These are phyloP conservation scores for Anguilla marmorata DNA, from an alignment of 2,797 vertebrate genomes.

Conservation along the genomic window DNA sequence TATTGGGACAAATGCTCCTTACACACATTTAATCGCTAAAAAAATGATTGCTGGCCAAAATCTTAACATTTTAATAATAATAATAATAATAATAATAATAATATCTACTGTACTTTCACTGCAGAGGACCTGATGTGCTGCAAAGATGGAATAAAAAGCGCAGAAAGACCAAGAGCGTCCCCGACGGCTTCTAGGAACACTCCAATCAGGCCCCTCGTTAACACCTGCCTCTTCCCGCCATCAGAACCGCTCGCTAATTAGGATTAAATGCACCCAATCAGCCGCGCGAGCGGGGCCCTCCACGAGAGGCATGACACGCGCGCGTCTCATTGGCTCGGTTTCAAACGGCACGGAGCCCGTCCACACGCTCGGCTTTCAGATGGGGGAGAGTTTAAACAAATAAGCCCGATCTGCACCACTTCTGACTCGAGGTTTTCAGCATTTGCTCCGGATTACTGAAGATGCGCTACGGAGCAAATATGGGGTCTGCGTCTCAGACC, in stretches of 20 bases:
- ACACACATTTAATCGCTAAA: background rate
- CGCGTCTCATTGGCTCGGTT: no score
- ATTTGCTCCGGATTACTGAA: no score
- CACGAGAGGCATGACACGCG: constrained; percentile 38
- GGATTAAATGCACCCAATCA: constrained; percentile 55
- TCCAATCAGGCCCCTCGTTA: constrained; percentile 62
- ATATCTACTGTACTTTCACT: background rate
- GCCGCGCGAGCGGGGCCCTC: constrained; percentile 54
- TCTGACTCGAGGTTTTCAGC: no score
- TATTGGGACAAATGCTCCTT: background rate
- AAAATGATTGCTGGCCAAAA: background rate
- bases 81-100: background rate
- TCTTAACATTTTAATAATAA: background rate
- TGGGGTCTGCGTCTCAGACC: no score
- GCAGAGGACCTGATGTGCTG: background rate
- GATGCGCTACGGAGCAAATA: no score
- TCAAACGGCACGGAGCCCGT: no score
- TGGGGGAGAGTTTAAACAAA: no score
- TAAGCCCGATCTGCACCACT: no score
- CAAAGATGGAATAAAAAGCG: background rate
- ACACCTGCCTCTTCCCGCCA: constrained; percentile 61
- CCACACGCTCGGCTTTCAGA: no score
- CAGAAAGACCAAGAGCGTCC: constrained; percentile 47
- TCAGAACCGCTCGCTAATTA: constrained; percentile 62
- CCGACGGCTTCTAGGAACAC: constrained; percentile 55